Evolutionary conservation across 2,888 invertebrate species (phyloP).

Genomic region (Dicroscelio sp.): DNA sequence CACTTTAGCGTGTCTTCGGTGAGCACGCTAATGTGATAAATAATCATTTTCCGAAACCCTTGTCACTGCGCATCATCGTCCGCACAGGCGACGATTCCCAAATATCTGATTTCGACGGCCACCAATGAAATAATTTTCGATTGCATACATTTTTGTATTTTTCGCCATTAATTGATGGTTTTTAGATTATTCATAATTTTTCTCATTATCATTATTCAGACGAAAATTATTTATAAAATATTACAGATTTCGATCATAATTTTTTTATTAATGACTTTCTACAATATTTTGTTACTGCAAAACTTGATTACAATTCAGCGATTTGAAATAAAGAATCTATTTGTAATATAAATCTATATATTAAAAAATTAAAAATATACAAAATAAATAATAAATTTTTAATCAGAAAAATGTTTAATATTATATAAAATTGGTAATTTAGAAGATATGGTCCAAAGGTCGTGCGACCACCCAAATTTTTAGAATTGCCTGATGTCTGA

Average conservation of each 20-base stretch:
- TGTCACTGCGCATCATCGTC: slow-evolving; percentile 73
- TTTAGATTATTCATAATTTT: not conserved
- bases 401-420: too few species aligned
- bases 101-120: slow-evolving; percentile 76
- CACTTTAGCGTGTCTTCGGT: slow-evolving; percentile 65
- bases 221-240: too few species aligned
- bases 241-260: too few species aligned
- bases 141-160: not conserved
- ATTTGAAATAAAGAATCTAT: too few species aligned
- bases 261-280: too few species aligned
- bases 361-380: too few species aligned
- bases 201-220: not conserved
- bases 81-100: slow-evolving; percentile 59
- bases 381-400: too few species aligned
- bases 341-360: too few species aligned
- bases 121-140: slow-evolving; percentile 54
- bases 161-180: not conserved
- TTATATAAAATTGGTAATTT: not conserved
- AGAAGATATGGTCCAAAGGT: not conserved
- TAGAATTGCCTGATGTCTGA: slow-evolving; percentile 44
- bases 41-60: slow-evolving; percentile 76
- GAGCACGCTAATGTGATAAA: slow-evolving; percentile 72
- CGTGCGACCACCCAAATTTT: slow-evolving; percentile 74
- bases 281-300: too few species aligned
- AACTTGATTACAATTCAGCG: too few species aligned